phyloP scores from a whole-genome alignment of 2,113 vertebrate genomes.

The chimpanzee (Pan troglodytes) region DNA sequence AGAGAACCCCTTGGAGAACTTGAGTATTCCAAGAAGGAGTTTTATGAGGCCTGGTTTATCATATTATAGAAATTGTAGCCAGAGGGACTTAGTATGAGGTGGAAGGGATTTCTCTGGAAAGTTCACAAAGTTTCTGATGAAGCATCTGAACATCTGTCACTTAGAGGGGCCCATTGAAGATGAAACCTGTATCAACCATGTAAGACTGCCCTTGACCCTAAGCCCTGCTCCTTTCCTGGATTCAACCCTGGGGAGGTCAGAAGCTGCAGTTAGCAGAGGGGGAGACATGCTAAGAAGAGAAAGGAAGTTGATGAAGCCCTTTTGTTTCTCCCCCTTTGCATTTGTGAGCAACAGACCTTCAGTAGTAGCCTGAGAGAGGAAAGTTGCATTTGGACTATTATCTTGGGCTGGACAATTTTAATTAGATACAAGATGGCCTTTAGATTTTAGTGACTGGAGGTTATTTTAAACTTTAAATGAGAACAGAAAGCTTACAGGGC shows the following conservation, averaged over 20 bases:
- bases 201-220: no score
- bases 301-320: not conserved
- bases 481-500: not conserved
- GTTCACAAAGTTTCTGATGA: not conserved
- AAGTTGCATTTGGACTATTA: not conserved
- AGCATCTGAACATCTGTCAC: not conserved
- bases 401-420: slow-evolving; percentile 21
- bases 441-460: not conserved
- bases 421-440: not conserved
- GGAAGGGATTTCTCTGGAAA: not conserved
- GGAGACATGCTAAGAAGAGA: not conserved
- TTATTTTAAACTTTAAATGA: slow-evolving; percentile 34
- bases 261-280: not conserved
- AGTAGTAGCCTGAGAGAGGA: not conserved
- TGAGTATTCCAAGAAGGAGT: not conserved
- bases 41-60: not conserved
- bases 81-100: not conserved
- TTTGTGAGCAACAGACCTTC: not conserved
- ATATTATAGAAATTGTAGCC: not conserved
- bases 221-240: not conserved
- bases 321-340: not conserved
- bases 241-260: not conserved
- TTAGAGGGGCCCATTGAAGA: not conserved
- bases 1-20: not conserved
- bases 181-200: not conserved